Conservation (phyloP, 2,113 vertebrate genomes). For the Passer domesticus region DNA sequence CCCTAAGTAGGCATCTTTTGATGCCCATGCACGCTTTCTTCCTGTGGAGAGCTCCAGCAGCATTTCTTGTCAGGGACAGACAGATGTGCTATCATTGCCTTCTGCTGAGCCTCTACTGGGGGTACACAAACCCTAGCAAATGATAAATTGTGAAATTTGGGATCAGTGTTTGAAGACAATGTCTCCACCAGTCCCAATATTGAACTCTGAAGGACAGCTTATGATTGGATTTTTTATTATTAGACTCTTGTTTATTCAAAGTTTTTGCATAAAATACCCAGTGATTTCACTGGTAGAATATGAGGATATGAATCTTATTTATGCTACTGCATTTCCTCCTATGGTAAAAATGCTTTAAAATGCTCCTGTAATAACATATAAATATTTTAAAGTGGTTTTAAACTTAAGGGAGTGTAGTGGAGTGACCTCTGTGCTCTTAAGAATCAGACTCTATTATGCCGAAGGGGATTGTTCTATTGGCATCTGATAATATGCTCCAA, state of each 20-base stretch:
- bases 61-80: not conserved
- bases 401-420: not conserved
- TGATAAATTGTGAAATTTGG: not conserved
- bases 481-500: not conserved
- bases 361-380: not conserved
- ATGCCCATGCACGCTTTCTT: not conserved
- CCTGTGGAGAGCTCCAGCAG: not conserved
- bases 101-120: not conserved
- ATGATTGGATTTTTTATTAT: not conserved
- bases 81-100: rapidly evolving
- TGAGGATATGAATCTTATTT: not conserved
- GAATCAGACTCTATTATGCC: not conserved
- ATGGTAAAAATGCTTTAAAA: not conserved
- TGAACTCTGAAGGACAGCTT: not conserved
- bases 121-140: not conserved
- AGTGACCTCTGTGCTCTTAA: not conserved
- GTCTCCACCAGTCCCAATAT: not conserved
- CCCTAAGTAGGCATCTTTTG: not conserved
- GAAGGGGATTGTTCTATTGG: not conserved
- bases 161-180: rapidly evolving
- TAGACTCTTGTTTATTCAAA: not conserved
- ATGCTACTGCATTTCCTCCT: not conserved
- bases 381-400: not conserved
- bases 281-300: not conserved
- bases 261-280: not conserved